A percentile compares a stretch with the other conserved stretches of the same genome.
These are phyloP conservation scores for Drosophila lutescens DNA, from an alignment of 2,888 invertebrate genomes.

Conservation along the genomic window DNA sequence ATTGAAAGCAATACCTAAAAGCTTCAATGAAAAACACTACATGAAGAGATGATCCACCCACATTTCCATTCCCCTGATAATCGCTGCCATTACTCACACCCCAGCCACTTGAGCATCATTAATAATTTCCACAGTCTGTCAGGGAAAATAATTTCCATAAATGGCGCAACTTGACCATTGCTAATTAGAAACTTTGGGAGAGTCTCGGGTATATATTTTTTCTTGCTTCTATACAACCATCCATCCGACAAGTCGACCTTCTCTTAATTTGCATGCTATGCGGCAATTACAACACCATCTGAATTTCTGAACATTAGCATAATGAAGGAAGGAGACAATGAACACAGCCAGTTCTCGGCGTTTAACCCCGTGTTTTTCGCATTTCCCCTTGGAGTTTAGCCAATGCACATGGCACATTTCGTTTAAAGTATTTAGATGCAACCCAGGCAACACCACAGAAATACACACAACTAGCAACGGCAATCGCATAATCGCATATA, in stretches of 20 bases:
- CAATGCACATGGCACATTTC: slow-evolving; percentile 38
- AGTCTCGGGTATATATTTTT: background rate
- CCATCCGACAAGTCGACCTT: slow-evolving; percentile 10
- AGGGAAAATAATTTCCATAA: slow-evolving; percentile 35
- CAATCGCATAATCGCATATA: slow-evolving; percentile 47
- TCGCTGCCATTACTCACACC: slow-evolving; percentile 15
- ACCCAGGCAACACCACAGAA: slow-evolving; percentile 25
- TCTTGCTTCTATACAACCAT: background rate
- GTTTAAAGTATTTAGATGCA: slow-evolving; percentile 41
- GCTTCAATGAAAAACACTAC: background rate
- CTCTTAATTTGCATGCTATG: slow-evolving; percentile 64
- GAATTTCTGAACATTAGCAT: slow-evolving; percentile 32
- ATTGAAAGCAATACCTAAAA: background rate
- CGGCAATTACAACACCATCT: slow-evolving; percentile 47
- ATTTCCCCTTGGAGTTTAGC: background rate
- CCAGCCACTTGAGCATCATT: slow-evolving; percentile 36
- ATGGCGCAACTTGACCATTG: slow-evolving; percentile 40
- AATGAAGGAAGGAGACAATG: slow-evolving; percentile 36
- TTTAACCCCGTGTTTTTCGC: slow-evolving; percentile 32
- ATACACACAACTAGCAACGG: slow-evolving; percentile 1
- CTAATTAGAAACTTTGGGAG: slow-evolving; percentile 42
- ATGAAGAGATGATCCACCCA: background rate
- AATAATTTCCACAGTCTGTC: slow-evolving; percentile 29
- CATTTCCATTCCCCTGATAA: slow-evolving; percentile 14
- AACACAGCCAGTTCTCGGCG: slow-evolving; percentile 19